Evolutionary conservation across 2,113 vertebrate species (phyloP), one percentile per base, ranked within the genome.

Genomic region (Cercocebus atys): DNA sequence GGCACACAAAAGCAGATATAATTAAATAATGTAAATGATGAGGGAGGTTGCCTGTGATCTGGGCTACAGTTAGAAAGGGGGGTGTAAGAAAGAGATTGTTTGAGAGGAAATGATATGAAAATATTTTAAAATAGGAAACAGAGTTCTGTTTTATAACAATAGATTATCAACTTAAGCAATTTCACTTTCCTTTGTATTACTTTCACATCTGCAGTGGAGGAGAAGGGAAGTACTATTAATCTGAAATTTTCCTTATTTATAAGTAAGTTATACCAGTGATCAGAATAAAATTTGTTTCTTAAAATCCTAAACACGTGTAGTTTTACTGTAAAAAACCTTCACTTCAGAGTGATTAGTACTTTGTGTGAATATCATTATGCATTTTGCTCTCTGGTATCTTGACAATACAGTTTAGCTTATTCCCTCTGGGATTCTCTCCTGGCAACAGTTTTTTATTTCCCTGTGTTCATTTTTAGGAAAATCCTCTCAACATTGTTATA

Each of bases 391-490:
- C 40, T 88, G 18, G 94, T 97, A 80, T 38, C 94, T 96, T 95
- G 18, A 95, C 96, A 97, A 93, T 86, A 72, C 40, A 97, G 73
- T 97, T 97, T 88, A 97, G n/a, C 55, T 55, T 84, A 1, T 96
- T 98, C 97, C 95, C 32, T 10, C 90, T 79, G 93, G 82, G 70
- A 91, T 47, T 97, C 35, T 98, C 97, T 97, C 70, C 95, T 98
- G 96, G 89, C 88, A 97, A 66, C 93, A 78, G 1, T 84, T 91
- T 98, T 97, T 98, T 85, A 92, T 94, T 98, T 96, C 82, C 88
- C 59, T 96, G 94, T 95, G 88, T 96, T 97, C 93, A 93, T 96
- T 98, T 99, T 98, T 98, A 98, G 98, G 98, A 99, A 98, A 98
- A 98, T 98, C 98, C 96, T 98, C 92, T 98, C 96, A 97, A 94